These are phyloP conservation scores for Ooceraea biroi DNA, from an alignment of 1,140 invertebrate genomes.

Conservation along the genomic window DNA sequence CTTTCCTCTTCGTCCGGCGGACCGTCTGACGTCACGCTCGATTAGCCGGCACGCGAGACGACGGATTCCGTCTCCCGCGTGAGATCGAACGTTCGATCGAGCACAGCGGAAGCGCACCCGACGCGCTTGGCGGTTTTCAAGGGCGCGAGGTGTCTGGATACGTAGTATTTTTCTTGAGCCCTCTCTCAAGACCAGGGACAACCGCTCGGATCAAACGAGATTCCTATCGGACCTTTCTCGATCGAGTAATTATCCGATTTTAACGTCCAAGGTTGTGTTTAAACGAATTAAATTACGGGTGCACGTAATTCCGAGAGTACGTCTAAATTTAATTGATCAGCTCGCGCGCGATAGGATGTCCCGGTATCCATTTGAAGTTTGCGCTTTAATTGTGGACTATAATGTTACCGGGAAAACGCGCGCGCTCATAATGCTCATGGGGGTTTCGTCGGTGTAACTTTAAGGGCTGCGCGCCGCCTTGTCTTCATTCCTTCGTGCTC, in stretches of 20 bases:
- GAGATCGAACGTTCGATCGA: conserved; percentile 25
- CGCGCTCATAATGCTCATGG: neutral
- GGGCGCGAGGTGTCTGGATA: neutral
- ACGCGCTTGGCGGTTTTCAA: neutral
- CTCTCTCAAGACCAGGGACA: no score
- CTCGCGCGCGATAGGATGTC: neutral
- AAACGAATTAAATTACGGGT: neutral
- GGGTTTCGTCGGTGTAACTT: conserved; percentile 57
- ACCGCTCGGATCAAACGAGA: neutral
- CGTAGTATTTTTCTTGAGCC: neutral
- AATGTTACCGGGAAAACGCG: conserved; percentile 45
- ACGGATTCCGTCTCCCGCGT: conserved; percentile 4
- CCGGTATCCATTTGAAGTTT: conserved; percentile 22
- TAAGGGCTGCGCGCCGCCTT: conserved; percentile 63
- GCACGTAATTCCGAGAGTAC: neutral
- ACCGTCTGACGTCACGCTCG: conserved; percentile 66
- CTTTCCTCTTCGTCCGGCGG: conserved; percentile 8
- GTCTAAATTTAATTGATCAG: neutral
- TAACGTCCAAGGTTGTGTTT: neutral
- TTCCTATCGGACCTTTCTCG: neutral
- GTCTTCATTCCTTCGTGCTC: conserved; percentile 63
- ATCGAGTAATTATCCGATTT: neutral
- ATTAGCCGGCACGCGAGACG: conserved; percentile 57
- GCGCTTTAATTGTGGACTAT: conserved; percentile 53
- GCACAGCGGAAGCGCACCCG: neutral